Percentiles rank a stretch among this genome's conserved stretches.
These are phyloP conservation scores for Macrosiphum euphorbiae DNA, from an alignment of 2,888 invertebrate genomes.

Conservation along the genomic window DNA sequence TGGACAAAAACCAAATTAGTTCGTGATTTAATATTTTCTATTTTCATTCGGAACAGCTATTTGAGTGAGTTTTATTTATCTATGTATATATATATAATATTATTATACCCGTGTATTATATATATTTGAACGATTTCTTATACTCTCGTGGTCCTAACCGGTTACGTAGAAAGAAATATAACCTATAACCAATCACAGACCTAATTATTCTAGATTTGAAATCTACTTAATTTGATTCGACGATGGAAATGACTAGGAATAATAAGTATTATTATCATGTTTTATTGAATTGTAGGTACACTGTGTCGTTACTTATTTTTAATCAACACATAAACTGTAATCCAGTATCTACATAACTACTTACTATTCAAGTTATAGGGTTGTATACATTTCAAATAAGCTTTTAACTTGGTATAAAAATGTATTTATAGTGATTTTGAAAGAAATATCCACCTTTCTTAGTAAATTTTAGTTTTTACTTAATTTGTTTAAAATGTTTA, in stretches of 20 bases:
- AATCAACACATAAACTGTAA: neutral
- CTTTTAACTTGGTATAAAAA: neutral
- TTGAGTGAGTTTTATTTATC: neutral
- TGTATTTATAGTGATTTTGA: neutral
- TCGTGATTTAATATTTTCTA: neutral
- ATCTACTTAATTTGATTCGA: neutral
- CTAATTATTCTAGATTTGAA: constrained; percentile 4
- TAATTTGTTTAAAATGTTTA: neutral
- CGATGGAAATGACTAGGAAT: neutral
- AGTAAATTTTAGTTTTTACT: neutral
- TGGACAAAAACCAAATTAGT: neutral
- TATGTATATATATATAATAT: neutral
- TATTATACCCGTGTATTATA: neutral
- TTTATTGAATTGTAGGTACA: neutral
- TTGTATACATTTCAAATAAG: neutral
- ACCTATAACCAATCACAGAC: neutral
- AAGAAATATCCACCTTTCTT: neutral
- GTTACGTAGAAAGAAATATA: neutral
- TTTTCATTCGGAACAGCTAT: neutral
- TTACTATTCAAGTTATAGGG: neutral
- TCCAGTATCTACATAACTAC: neutral
- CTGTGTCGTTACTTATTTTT: neutral
- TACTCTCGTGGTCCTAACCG: neutral
- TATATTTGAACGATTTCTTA: constrained; percentile 10
- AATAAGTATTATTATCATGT: neutral